Evolutionary conservation across 2,113 vertebrate species (phyloP).

Genomic region (Petromus typicus): DNA sequence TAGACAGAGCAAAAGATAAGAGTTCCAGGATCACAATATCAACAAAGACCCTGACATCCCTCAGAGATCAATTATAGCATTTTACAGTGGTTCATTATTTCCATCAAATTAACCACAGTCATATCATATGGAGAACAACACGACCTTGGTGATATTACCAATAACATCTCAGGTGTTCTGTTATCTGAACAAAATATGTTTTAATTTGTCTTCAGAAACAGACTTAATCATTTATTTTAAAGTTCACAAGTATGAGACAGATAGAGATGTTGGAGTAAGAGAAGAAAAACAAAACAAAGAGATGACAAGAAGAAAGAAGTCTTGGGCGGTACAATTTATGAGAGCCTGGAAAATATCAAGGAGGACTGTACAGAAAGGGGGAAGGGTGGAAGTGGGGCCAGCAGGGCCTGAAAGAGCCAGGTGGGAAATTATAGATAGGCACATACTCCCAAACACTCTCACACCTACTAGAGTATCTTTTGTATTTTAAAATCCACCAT

Average conservation of each 20-base stretch:
- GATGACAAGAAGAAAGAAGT: not conserved
- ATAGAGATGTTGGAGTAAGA: not conserved
- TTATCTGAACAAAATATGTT: not conserved
- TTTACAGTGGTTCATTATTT: not conserved
- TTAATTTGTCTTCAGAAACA: not conserved
- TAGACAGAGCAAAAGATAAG: not conserved
- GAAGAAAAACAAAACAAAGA: not conserved
- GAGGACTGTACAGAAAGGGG: not conserved
- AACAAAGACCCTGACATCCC: not conserved
- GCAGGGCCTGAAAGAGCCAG: not conserved
- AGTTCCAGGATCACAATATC: not conserved
- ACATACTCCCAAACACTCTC: not conserved
- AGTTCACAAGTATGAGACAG: not conserved
- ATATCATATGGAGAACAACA: not conserved
- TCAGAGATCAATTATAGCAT: not conserved
- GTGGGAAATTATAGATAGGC: not conserved
- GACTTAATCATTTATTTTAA: not conserved
- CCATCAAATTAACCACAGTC: not conserved
- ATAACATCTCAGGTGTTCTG: not conserved
- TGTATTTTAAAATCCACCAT: not conserved
- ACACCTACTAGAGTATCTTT: not conserved
- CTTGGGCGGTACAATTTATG: not conserved
- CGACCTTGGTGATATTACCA: not conserved
- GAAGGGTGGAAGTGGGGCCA: not conserved
- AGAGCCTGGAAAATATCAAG: not conserved